Evolutionary conservation across 1,140 invertebrate species (phyloP), one percentile per base, ranked within the genome.

Genomic region (Sipha flava): DNA sequence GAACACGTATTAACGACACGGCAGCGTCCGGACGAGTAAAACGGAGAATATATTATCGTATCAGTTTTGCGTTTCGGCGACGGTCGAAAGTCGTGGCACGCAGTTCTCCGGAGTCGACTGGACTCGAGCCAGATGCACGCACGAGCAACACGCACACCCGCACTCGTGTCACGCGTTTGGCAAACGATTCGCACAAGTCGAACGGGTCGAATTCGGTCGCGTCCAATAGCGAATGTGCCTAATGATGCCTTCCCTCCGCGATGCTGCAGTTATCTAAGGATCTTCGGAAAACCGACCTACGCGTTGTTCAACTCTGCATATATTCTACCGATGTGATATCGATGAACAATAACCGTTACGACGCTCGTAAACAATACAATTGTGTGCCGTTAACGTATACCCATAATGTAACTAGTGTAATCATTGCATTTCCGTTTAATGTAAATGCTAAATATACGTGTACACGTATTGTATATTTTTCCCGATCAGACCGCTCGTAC

Each of bases 11-110:
- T n/a, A n/a, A n/a, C n/a, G n/a, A n/a, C n/a, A n/a, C n/a, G n/a
- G n/a, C n/a, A n/a, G n/a, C n/a, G n/a, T n/a, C n/a, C n/a, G n/a
- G n/a, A n/a, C n/a, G n/a, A n/a, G n/a, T n/a, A n/a, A n/a, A n/a
- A n/a, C n/a, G n/a, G n/a, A n/a, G 73, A 77, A 77, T 77, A 77
- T 59, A 59, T 43, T 77, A 77, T 75, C n/a, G n/a, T 57, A 77
- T 75, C 70, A 21, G 70, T 54, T n/a, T 26, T 12, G 72, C 31
- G 26, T 77, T 77, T 77, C 59, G 73, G 73, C 73, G 73, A 77
- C 43, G 2, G 52, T 14, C 52, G 73, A 57, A 77, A 59, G 59
- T 77, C 73, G 72, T 54, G 47, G 72, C 72, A 23, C 54, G 72
- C 72, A 75, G 29, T 57, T 43, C 52, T 77, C 73, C 43, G 29